Evolutionary conservation across 2,113 vertebrate species (phyloP).

Genomic region (Hymenochirus boettgeri): DNA sequence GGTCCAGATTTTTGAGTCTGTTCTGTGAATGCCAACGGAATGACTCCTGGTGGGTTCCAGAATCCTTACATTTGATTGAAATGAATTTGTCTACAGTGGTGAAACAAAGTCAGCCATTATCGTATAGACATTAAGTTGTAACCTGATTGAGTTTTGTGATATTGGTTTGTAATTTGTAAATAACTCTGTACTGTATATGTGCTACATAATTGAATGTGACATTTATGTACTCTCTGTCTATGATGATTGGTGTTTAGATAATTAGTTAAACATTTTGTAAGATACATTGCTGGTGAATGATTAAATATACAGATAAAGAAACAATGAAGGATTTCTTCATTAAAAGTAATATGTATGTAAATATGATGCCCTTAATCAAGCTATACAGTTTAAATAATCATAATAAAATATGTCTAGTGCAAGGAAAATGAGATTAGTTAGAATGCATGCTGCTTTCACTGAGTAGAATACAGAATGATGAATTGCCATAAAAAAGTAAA

Average conservation of each 20-base stretch:
- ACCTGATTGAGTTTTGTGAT: too few species aligned
- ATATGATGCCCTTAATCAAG: constrained; percentile 27
- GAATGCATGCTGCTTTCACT: constrained; percentile 11
- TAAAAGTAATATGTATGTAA: constrained; percentile 37
- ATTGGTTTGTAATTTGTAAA: too few species aligned
- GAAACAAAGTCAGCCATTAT: too few species aligned
- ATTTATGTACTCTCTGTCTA: neutral
- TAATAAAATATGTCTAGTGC: constrained; percentile 21
- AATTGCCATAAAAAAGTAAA: neutral
- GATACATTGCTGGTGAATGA: constrained; percentile 17
- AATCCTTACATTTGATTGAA: too few species aligned
- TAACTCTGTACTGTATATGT: too few species aligned
- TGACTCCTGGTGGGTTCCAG: too few species aligned
- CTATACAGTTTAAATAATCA: constrained; percentile 29
- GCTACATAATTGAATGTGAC: too few species aligned
- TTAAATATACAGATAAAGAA: constrained; percentile 19
- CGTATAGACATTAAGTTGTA: too few species aligned
- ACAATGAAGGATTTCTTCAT: constrained; percentile 26
- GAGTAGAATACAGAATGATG: neutral
- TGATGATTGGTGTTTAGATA: neutral
- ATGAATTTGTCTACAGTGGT: too few species aligned
- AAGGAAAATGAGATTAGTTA: constrained; percentile 17
- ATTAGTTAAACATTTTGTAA: neutral
- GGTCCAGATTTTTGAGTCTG: too few species aligned
- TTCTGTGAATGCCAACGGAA: too few species aligned